Conservation (phyloP, 2,888 invertebrate genomes). For the Clitarchus hookeri region DNA sequence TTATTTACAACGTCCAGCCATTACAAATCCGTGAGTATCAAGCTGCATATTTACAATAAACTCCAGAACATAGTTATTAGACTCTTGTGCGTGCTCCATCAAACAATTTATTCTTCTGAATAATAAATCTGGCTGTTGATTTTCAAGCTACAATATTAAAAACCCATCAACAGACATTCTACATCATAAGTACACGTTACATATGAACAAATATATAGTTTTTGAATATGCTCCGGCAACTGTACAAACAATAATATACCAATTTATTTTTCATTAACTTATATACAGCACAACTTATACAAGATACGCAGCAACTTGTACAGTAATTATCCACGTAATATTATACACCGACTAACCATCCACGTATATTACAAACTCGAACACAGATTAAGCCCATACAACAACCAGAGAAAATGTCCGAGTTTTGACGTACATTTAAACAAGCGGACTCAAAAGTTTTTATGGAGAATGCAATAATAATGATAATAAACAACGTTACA, state of each 20-base stretch:
- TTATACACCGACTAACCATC: too few relatives aligned
- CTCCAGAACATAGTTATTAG: not conserved
- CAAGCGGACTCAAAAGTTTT: too few relatives aligned
- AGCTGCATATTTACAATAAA: not conserved
- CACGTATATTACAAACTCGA: too few relatives aligned
- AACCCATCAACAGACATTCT: not conserved
- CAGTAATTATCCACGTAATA: too few relatives aligned
- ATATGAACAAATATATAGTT: not conserved
- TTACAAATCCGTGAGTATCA: not conserved
- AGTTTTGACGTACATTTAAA: too few relatives aligned
- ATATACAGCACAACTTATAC: not conserved
- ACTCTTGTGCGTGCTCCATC: not conserved
- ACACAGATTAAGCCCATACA: too few relatives aligned
- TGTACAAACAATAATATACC: not conserved
- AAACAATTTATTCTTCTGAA: not conserved
- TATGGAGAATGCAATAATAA: too few relatives aligned
- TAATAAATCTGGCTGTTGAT: not conserved
- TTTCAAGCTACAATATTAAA: not conserved
- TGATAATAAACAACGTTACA: not conserved
- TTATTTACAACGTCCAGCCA: not conserved
- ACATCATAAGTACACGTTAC: not conserved
- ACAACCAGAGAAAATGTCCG: too few relatives aligned
- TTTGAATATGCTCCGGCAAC: not conserved
- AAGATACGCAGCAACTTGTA: not conserved
- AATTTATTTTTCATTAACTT: not conserved